Conservation (phyloP, 2,888 invertebrate species). For the Drosophila meridionalis region DNA sequence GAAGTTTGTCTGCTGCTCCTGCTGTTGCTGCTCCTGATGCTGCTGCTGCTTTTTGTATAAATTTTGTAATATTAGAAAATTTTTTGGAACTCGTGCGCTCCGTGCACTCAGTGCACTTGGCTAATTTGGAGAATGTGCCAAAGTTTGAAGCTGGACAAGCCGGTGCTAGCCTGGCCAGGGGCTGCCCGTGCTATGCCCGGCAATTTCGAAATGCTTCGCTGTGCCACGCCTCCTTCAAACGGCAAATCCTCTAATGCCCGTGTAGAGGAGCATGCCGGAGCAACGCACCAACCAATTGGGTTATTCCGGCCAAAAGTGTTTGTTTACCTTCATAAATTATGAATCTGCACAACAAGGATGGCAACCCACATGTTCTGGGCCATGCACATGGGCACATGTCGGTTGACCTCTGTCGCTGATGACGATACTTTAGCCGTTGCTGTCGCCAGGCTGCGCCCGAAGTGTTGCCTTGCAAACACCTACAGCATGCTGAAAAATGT, state of each 20-base stretch:
- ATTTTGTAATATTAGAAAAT: slow-evolving; percentile 47
- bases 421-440: slow-evolving; percentile 24
- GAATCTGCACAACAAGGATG: slow-evolving; percentile 53
- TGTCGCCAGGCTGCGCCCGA: slow-evolving; percentile 54
- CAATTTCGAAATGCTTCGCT: slow-evolving; percentile 37
- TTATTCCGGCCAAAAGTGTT: slow-evolving; percentile 62
- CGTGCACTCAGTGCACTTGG: slow-evolving; percentile 33
- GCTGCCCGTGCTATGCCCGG: slow-evolving; percentile 12
- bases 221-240: slow-evolving; percentile 27
- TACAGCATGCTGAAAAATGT: slow-evolving; percentile 19
- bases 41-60: slow-evolving; percentile 44
- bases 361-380: slow-evolving; percentile 49
- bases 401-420: slow-evolving; percentile 58
- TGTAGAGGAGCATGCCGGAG: slow-evolving; percentile 21
- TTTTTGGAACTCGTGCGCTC: slow-evolving; percentile 21
- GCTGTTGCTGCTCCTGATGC: neutral
- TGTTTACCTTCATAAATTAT: slow-evolving; percentile 81
- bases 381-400: slow-evolving; percentile 41
- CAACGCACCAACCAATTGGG: slow-evolving; percentile 28
- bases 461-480: slow-evolving; percentile 34
- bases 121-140: slow-evolving; percentile 64
- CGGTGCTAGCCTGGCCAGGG: neutral
- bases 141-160: slow-evolving; percentile 38
- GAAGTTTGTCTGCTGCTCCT: slow-evolving; percentile 48
- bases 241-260: slow-evolving; percentile 58